These are phyloP conservation scores for Limenitis camilla DNA, from an alignment of 2,888 invertebrate genomes.

Conservation along the genomic window DNA sequence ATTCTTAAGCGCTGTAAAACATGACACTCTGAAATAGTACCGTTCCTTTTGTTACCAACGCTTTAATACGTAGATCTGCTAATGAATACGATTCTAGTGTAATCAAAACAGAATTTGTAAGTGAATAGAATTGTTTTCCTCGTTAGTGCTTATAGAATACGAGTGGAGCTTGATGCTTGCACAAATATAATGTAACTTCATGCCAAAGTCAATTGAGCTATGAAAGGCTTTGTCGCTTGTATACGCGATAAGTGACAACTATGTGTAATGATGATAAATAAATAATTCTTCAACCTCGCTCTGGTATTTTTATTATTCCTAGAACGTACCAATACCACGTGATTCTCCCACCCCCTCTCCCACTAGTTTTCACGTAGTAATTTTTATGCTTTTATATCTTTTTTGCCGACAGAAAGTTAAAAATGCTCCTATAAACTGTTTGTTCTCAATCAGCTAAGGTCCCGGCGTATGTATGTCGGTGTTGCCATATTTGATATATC, in stretches of 20 bases:
- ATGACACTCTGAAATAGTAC: slow-evolving; percentile 2
- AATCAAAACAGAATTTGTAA: slow-evolving; percentile 13
- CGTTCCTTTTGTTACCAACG: slow-evolving; percentile 33
- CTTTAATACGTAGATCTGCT: slow-evolving; percentile 10
- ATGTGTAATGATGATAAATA: slow-evolving; percentile 67
- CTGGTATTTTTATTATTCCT: neutral
- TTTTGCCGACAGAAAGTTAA: too few relatives aligned
- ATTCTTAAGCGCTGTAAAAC: slow-evolving; percentile 11
- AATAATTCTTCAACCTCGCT: slow-evolving; percentile 64
- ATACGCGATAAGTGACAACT: slow-evolving; percentile 69
- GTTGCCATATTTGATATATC: too few relatives aligned
- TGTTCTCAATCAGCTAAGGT: too few relatives aligned
- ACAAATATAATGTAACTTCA: slow-evolving; percentile 68
- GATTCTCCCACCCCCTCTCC: too few relatives aligned
- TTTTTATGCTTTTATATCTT: too few relatives aligned
- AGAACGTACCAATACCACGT: too few relatives aligned
- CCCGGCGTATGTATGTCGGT: too few relatives aligned
- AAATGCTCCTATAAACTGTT: too few relatives aligned
- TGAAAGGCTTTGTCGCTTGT: slow-evolving; percentile 71
- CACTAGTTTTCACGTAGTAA: too few relatives aligned
- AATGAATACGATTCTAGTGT: slow-evolving; percentile 4
- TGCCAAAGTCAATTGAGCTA: slow-evolving; percentile 75
- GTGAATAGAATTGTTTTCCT: slow-evolving; percentile 15
- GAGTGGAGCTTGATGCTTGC: slow-evolving; percentile 37
- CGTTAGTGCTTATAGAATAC: slow-evolving; percentile 32